Evolutionary conservation across 1,140 invertebrate species (phyloP).

Genomic region (Stenopsyche tienmushanensis): DNA sequence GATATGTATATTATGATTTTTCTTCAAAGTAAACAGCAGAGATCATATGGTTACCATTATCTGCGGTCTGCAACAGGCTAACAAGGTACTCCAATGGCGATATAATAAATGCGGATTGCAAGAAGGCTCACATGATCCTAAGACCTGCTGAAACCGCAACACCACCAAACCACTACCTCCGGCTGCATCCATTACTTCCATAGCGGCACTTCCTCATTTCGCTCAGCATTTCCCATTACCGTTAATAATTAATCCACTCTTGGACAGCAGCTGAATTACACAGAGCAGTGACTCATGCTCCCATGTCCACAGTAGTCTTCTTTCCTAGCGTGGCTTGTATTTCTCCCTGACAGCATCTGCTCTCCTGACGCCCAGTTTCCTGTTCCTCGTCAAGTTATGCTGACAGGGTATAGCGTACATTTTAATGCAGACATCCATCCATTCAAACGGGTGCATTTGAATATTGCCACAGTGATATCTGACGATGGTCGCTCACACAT

Average conservation of each 20-base stretch:
- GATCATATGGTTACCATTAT: not conserved
- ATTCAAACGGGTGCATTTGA: slow-evolving; percentile 4
- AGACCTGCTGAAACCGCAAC: not conserved
- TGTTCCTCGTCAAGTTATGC: too few relatives aligned
- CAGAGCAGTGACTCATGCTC: too few relatives aligned
- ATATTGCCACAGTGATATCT: slow-evolving; percentile 6
- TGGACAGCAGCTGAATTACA: too few relatives aligned
- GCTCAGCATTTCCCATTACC: not conserved
- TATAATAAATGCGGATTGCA: not conserved
- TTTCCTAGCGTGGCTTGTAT: too few relatives aligned
- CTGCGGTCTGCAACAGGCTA: not conserved
- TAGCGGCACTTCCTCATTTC: too few relatives aligned
- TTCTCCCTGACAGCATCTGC: not conserved
- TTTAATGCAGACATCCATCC: not conserved
- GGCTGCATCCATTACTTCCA: too few relatives aligned
- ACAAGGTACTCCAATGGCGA: not conserved
- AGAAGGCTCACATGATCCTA: not conserved
- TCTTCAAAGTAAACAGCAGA: not conserved
- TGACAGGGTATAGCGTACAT: not conserved
- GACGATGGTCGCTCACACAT: not conserved
- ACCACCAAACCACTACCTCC: not conserved
- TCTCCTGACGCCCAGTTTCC: slow-evolving; percentile 4
- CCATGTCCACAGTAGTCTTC: too few relatives aligned
- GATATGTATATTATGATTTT: too few relatives aligned
- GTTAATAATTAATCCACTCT: too few relatives aligned